Evolutionary conservation across 2,888 invertebrate species (phyloP), one percentile per base, ranked within the genome.

Genomic region (Stegophylla sp.): DNA sequence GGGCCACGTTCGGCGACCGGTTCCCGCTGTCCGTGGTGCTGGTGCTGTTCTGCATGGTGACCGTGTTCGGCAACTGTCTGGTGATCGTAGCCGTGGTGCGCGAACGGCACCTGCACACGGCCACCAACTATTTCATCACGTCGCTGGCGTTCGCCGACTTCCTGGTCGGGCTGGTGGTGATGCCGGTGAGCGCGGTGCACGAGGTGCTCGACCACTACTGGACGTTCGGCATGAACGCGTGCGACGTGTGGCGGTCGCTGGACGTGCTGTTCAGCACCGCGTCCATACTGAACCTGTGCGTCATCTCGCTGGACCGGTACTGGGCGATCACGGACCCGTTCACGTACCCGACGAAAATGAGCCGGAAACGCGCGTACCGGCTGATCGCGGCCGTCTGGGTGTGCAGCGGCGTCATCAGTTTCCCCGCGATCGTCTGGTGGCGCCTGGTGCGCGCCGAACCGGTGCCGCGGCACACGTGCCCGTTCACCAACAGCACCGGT

Each of bases 251-350:
- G 97, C 91, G 97, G 77, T 97, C 97, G 0, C 87, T 98, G 83
- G 98, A 99, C 86, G 98, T 99, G 1, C 90, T 98, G 1, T 98
- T 97, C 85, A 96, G 96, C 85, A 98, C 99, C 0, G 98, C 98
- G 7, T 97, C 97, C 15, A 99, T 99, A 85, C 89, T 98, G 73
- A 98, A 98, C 88, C 89, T 99, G 77, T 98, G 98, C 87, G 97
- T 98, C 45, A 99, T 98, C 85, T 96, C 96, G 0, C 87, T 98
- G 85, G 98, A 98, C 87, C 91, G 97, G 23, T 99, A 98, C 87
- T 97, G 98, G 97, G 98, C 98, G 66, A 98, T 98, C 83, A 97
- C 97, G 17, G 97, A 98, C 88, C 98, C 99, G 0, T 97, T 99
- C 84, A 95, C 95, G 69, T 99, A 99, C 88, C 97, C 98, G 1